Evolutionary conservation across 1,140 invertebrate genomes (phyloP).

Genomic region (Lordiphosa clarofinis): DNA sequence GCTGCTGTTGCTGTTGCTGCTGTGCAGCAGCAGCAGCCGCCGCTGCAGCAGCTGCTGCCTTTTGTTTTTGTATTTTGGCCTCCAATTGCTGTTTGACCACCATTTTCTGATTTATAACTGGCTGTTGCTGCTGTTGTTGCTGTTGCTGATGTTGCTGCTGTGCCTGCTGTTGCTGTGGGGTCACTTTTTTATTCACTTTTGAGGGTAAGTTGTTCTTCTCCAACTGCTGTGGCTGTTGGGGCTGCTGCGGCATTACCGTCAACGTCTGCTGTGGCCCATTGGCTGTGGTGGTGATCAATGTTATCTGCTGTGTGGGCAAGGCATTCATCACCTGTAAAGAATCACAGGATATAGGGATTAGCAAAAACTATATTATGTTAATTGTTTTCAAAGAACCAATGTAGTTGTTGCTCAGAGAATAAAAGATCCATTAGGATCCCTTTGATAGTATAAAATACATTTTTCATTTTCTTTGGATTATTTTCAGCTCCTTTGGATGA

Average conservation of each 20-base stretch:
- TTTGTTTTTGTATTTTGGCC: conserved; percentile 83
- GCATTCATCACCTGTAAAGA: conserved; percentile 45
- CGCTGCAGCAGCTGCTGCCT: conserved; percentile 70
- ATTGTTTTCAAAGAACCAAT: no score
- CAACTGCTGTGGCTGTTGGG: conserved; percentile 24
- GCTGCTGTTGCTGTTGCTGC: conserved; percentile 58
- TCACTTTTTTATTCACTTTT: conserved; percentile 54
- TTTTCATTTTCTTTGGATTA: no score
- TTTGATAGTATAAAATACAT: no score
- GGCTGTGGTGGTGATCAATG: conserved; percentile 81
- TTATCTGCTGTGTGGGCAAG: conserved; percentile 83
- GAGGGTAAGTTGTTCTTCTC: conserved; percentile 52
- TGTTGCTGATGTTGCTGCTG: background rate
- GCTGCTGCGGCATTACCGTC: conserved; percentile 58
- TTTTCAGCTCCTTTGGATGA: no score
- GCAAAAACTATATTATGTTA: no score
- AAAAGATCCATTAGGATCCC: no score
- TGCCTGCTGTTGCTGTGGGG: conserved; percentile 29
- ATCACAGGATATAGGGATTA: no score
- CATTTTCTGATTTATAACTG: conserved; percentile 79
- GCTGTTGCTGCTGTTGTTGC: background rate
- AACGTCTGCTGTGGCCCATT: conserved; percentile 64
- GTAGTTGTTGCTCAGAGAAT: no score
- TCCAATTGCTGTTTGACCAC: conserved; percentile 86
- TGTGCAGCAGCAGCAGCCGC: conserved; percentile 55